phyloP scores from a whole-genome alignment of 2,888 invertebrate species.

The Pollenia amentaria region DNA sequence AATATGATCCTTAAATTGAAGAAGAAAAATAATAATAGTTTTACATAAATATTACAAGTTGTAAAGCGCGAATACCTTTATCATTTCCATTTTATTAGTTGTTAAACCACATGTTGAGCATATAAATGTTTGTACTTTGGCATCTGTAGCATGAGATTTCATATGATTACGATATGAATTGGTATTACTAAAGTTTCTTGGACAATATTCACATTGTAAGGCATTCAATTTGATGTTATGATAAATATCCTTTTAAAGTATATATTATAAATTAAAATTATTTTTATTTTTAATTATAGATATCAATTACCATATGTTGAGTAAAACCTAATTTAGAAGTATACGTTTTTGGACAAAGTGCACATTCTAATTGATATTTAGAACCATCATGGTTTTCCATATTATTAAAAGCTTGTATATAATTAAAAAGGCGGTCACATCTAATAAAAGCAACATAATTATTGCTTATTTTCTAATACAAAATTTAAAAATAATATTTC shows the following conservation, averaged over 20 bases:
- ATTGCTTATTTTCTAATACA: neutral
- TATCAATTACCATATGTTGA: slow-evolving; percentile 78
- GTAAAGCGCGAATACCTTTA: slow-evolving; percentile 74
- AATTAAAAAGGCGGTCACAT: slow-evolving; percentile 81
- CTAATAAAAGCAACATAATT: slow-evolving; percentile 71
- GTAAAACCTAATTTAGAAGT: slow-evolving; percentile 76
- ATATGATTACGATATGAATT: slow-evolving; percentile 78
- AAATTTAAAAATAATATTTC: neutral
- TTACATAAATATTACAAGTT: neutral
- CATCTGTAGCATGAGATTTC: slow-evolving; percentile 79
- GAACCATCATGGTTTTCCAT: slow-evolving; percentile 75
- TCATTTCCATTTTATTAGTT: slow-evolving; percentile 74
- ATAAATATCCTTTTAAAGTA: slow-evolving; percentile 25
- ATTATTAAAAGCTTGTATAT: slow-evolving; percentile 73
- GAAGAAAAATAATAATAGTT: neutral
- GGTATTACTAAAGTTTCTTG: slow-evolving; percentile 78
- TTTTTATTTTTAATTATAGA: too few species aligned
- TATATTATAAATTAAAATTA: neutral
- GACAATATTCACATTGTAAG: slow-evolving; percentile 78
- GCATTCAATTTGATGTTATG: slow-evolving; percentile 64
- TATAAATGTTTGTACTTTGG: slow-evolving; percentile 73
- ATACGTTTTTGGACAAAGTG: slow-evolving; percentile 76
- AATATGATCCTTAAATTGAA: slow-evolving; percentile 63
- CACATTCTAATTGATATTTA: slow-evolving; percentile 75
- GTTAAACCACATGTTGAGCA: slow-evolving; percentile 81